Evolutionary conservation across 2,797 vertebrate genomes (phyloP).

Genomic region (Neosilurus hyrtlii): DNA sequence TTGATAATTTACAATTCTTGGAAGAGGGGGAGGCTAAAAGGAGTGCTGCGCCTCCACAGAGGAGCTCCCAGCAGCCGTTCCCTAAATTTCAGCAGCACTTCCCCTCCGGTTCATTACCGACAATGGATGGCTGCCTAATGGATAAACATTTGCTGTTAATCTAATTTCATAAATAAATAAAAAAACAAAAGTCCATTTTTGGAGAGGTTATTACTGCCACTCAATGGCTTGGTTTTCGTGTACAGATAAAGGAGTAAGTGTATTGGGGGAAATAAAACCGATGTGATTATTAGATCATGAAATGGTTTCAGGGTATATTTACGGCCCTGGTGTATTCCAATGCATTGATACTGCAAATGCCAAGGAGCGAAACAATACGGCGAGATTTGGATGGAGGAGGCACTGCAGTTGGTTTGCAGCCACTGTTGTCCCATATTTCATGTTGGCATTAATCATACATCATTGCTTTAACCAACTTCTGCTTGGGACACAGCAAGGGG

Average conservation of each 20-base stretch:
- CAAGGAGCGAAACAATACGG: slow-evolving; percentile 65
- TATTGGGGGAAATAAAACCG: slow-evolving; percentile 18
- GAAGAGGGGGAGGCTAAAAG: slow-evolving; percentile 71
- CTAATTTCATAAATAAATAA: slow-evolving; percentile 74
- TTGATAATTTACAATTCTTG: slow-evolving; percentile 73
- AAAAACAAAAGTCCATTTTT: slow-evolving; percentile 71
- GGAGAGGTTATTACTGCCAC: slow-evolving; percentile 49
- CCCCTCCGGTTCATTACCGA: slow-evolving; percentile 77
- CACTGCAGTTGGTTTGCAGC: slow-evolving; percentile 78
- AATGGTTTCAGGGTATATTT: slow-evolving; percentile 34
- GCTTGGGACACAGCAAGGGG: slow-evolving; percentile 76
- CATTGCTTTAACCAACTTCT: slow-evolving; percentile 80
- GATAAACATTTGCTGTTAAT: slow-evolving; percentile 78
- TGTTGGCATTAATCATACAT: slow-evolving; percentile 83
- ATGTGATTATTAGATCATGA: slow-evolving; percentile 35
- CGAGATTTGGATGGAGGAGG: slow-evolving; percentile 74
- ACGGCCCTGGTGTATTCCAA: slow-evolving; percentile 16
- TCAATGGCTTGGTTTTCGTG: slow-evolving; percentile 8
- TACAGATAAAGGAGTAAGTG: slow-evolving; percentile 28
- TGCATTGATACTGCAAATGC: slow-evolving; percentile 22
- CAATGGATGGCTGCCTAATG: slow-evolving; percentile 78
- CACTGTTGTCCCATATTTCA: slow-evolving; percentile 78
- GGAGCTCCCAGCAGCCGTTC: slow-evolving; percentile 67
- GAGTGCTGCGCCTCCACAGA: slow-evolving; percentile 63
- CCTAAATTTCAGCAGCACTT: slow-evolving; percentile 70